Evolutionary conservation across 2,113 vertebrate species (phyloP).

Genomic region (Osmerus mordax): DNA sequence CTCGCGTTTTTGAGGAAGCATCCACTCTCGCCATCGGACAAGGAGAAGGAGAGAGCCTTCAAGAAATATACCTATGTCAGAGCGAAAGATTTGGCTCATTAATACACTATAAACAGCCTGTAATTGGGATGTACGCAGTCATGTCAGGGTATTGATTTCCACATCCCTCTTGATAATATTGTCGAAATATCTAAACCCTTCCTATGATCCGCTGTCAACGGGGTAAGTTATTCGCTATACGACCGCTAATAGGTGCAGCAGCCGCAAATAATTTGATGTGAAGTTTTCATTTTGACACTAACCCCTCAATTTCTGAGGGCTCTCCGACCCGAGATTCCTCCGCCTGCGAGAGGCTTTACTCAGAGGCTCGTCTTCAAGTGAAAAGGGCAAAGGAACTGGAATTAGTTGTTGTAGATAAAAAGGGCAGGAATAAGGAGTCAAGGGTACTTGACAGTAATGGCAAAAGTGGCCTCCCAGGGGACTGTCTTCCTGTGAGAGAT

Average conservation of each 20-base stretch:
- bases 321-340: conserved; percentile 56
- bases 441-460: conserved; percentile 99
- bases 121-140: conserved; percentile 97
- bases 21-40: conserved; percentile 46
- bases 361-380: conserved; percentile 88
- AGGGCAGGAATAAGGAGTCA: conserved; percentile 99
- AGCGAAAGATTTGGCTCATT: conserved; percentile 70
- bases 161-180: conserved; percentile 86
- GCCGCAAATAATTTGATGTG: conserved; percentile 90
- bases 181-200: conserved; percentile 88
- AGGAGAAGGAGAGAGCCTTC: conserved; percentile 54
- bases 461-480: conserved; percentile 89
- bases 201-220: conserved; percentile 90
- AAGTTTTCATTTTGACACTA: conserved; percentile 93
- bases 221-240: conserved; percentile 83
- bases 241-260: conserved; percentile 85
- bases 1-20: conserved; percentile 24
- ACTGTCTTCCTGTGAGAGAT: conserved; percentile 74
- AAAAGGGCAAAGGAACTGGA: conserved; percentile 99
- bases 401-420: conserved; percentile 99
- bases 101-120: conserved; percentile 76
- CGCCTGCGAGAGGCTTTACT: conserved; percentile 74
- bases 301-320: conserved; percentile 88
- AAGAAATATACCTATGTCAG: conserved; percentile 61
- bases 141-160: conserved; percentile 92